Conservation (phyloP, 2,797 vertebrate genomes). For the Chrysocyon brachyurus region DNA sequence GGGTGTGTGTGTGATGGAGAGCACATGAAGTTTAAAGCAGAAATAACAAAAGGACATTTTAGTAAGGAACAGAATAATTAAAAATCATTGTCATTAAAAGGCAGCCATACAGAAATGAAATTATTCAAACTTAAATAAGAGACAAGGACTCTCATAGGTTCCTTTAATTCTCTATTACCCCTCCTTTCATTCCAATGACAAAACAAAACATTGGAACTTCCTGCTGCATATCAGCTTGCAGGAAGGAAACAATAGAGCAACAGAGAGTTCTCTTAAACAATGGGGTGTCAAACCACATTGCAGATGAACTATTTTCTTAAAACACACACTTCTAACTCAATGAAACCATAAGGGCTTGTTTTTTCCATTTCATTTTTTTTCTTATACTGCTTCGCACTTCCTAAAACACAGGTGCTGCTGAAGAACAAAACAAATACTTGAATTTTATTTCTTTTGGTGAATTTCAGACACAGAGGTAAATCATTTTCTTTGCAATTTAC, state of each 20-base stretch:
- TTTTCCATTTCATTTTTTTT: not conserved
- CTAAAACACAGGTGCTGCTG: conserved; percentile 22
- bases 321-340: not conserved
- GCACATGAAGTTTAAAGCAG: not conserved
- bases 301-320: conserved; percentile 40
- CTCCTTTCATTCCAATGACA: not conserved
- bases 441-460: conserved; percentile 10
- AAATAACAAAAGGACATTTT: not conserved
- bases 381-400: not conserved
- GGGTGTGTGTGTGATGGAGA: not conserved
- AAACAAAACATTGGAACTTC: conserved; percentile 10
- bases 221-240: not conserved
- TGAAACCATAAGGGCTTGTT: not conserved
- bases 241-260: not conserved
- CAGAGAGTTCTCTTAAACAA: not conserved
- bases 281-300: not conserved
- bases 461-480: conserved; percentile 43
- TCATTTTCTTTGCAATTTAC: conserved; percentile 49
- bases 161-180: conserved; percentile 34
- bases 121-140: conserved; percentile 19
- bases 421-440: conserved; percentile 33
- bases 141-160: not conserved
- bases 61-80: not conserved
- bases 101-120: not conserved
- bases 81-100: conserved; percentile 40